Evolutionary conservation across 2,797 vertebrate genomes (phyloP).

Genomic region (Thalassophryne amazonica): DNA sequence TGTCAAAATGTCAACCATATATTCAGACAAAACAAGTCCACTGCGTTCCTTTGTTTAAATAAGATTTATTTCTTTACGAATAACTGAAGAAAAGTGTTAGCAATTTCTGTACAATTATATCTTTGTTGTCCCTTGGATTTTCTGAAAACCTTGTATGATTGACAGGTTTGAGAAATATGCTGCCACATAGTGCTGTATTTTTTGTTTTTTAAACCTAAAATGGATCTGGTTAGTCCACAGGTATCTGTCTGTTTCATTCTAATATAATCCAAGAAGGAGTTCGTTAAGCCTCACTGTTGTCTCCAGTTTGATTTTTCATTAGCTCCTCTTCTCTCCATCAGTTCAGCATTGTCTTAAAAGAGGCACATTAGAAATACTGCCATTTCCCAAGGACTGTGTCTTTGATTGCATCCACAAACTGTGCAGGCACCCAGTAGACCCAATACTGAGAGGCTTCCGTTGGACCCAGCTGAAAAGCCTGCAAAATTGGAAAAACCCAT

Average conservation of each 20-base stretch:
- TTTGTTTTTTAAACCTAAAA: slow-evolving; percentile 78
- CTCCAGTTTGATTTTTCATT: slow-evolving; percentile 82
- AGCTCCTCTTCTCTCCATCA: slow-evolving; percentile 77
- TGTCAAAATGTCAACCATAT: slow-evolving; percentile 8
- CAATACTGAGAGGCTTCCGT: slow-evolving; percentile 99
- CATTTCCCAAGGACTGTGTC: slow-evolving; percentile 99
- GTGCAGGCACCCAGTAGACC: slow-evolving; percentile 99
- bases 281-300: slow-evolving; percentile 62
- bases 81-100: slow-evolving; percentile 82
- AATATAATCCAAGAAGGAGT: slow-evolving; percentile 66
- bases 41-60: slow-evolving; percentile 79
- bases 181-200: slow-evolving; percentile 80
- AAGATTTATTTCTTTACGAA: slow-evolving; percentile 87
- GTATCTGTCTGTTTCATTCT: slow-evolving; percentile 74
- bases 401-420: slow-evolving; percentile 99
- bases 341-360: slow-evolving; percentile 92
- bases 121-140: slow-evolving; percentile 73
- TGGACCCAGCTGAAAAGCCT: slow-evolving; percentile 98
- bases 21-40: slow-evolving; percentile 33
- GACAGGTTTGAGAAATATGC: slow-evolving; percentile 76
- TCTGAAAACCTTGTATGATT: slow-evolving; percentile 74
- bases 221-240: slow-evolving; percentile 74
- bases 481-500: slow-evolving; percentile 34
- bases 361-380: slow-evolving; percentile 99
- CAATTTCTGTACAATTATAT: slow-evolving; percentile 86